These are phyloP conservation scores for Luperina nickerlii DNA, from an alignment of 2,888 invertebrate species.

Conservation along the genomic window DNA sequence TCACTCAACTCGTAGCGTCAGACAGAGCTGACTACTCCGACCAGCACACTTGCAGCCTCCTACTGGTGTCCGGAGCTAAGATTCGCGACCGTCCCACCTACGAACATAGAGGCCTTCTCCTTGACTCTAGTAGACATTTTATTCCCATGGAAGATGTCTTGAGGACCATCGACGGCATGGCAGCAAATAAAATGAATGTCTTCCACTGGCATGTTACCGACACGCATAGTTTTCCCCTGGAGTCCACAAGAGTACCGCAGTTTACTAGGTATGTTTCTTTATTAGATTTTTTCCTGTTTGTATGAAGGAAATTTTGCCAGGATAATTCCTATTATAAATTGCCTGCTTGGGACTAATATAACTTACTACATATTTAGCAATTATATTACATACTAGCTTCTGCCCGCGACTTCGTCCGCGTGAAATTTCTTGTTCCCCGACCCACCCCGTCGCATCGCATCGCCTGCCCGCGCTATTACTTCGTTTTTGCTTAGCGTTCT, in stretches of 20 bases:
- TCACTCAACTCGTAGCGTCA: slow-evolving; percentile 92
- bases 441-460: too few relatives aligned
- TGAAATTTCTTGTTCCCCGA: too few relatives aligned
- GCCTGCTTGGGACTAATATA: not conserved
- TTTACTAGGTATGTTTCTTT: slow-evolving; percentile 91
- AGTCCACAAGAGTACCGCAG: slow-evolving; percentile 93
- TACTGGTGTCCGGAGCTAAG: slow-evolving; percentile 91
- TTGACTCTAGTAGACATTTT: slow-evolving; percentile 97
- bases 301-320: not conserved
- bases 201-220: slow-evolving; percentile 98
- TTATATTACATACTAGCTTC: not conserved
- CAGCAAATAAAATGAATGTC: slow-evolving; percentile 96
- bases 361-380: too few relatives aligned
- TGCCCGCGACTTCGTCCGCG: too few relatives aligned
- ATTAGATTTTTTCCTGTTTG: not conserved
- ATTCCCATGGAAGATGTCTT: slow-evolving; percentile 93
- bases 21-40: slow-evolving; percentile 75
- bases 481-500: too few relatives aligned
- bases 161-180: slow-evolving; percentile 95
- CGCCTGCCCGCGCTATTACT: too few relatives aligned
- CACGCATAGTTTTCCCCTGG: slow-evolving; percentile 97
- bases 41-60: slow-evolving; percentile 86
- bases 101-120: slow-evolving; percentile 95
- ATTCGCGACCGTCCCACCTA: slow-evolving; percentile 95
- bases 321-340: not conserved